Evolutionary conservation across 2,888 invertebrate species (phyloP), one percentile per base, ranked within the genome.

Genomic region (Apamea crenata): DNA sequence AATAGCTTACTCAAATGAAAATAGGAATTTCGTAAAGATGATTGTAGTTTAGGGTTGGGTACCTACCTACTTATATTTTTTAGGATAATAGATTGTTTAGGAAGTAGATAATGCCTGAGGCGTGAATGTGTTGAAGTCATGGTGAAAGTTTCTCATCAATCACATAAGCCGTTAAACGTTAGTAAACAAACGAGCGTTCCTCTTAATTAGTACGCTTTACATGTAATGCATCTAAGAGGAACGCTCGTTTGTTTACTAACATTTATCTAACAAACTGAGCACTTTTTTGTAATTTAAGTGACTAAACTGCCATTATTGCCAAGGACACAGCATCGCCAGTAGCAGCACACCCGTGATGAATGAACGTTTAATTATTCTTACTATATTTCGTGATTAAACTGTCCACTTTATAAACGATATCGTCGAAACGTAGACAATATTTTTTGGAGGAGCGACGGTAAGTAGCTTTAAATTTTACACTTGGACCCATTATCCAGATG

Each of bases 381-480:
- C 80, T 85, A 81, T 84, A 85, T 88, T 87, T 86, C 67, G 78
- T 82, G 80, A 89, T 84, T 82, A 87, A 89, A 88, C 78, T 83
- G 89, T 82, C 83, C 80, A 77, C 71, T 89, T 84, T 85, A 88
- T 84, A 82, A 87, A 85, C 80, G 81, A 79, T 80, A 83, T 77
- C 85, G 78, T 78, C 85, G 73, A 88, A 88, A 88, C 77, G 81
- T 81, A 79, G 83, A 84, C 78, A 83, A 86, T 85, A 88, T 86
- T 86, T 89, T 74, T 82, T 61, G 69, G 73, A 77, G 68, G 73
- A 78, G 65, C 78, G 66, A 68, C 77, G 66, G 71, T 87, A 91
- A 92, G 91, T 88, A 89, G 83, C 90, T 90, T 91, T 90, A 91
- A 92, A 93, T 92, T 91, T 92, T 90, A 92, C 90, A 93, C 91